Evolutionary conservation across 1,140 invertebrate genomes (phyloP).

Genomic region (Cyclargus thomasi): DNA sequence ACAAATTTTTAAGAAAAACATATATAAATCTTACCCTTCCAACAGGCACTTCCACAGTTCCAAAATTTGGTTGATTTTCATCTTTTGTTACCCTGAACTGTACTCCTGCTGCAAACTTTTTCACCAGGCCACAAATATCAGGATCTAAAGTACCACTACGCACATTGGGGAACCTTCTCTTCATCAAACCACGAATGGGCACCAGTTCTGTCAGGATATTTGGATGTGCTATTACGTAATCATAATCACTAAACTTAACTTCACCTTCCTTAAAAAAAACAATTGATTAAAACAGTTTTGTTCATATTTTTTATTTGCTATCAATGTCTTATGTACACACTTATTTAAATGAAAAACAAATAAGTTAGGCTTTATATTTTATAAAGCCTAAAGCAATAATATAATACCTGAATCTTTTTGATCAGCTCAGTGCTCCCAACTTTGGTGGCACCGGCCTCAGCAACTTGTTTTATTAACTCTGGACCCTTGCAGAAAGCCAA

Average conservation of each 20-base stretch:
- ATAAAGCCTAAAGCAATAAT: too few species aligned
- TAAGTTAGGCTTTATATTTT: not conserved
- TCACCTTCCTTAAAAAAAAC: constrained; percentile 77
- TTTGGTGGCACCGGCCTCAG: constrained; percentile 80
- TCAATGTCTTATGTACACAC: not conserved
- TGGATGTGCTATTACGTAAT: constrained; percentile 84
- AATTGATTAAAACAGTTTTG: constrained; percentile 8
- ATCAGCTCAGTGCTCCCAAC: constrained; percentile 83
- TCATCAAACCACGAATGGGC: constrained; percentile 83
- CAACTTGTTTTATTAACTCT: constrained; percentile 76
- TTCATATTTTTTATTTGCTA: too few species aligned
- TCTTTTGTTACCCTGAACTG: constrained; percentile 80
- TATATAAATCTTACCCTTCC: constrained; percentile 77
- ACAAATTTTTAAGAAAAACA: too few species aligned
- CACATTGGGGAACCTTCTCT: constrained; percentile 82
- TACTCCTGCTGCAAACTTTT: constrained; percentile 80
- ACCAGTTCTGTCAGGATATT: constrained; percentile 86
- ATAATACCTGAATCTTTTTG: constrained; percentile 81
- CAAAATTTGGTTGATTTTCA: constrained; percentile 81
- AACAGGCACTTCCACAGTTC: constrained; percentile 78
- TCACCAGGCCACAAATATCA: constrained; percentile 78
- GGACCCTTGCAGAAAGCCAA: constrained; percentile 83
- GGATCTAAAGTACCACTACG: constrained; percentile 80
- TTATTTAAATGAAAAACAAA: too few species aligned
- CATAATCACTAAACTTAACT: constrained; percentile 81